Conservation (phyloP, 2,113 vertebrate species). For the Athene noctua region DNA sequence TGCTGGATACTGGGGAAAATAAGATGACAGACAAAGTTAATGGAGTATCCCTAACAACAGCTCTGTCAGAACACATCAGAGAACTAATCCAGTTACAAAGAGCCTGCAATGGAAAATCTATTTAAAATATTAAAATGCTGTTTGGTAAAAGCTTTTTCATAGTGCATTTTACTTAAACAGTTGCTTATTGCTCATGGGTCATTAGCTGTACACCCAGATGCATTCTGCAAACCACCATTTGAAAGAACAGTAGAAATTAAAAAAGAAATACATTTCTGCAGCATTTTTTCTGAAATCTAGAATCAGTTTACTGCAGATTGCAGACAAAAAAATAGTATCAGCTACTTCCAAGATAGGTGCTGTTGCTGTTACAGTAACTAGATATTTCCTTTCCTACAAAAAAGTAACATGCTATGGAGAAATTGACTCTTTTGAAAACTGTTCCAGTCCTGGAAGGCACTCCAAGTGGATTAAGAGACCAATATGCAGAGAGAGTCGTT, state of each 20-base stretch:
- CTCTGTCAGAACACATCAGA: slow-evolving; percentile 96
- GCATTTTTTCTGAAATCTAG: slow-evolving; percentile 62
- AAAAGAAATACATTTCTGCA: slow-evolving; percentile 78
- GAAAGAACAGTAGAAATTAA: slow-evolving; percentile 88
- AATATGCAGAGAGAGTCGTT: background rate
- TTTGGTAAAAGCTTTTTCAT: slow-evolving; percentile 93
- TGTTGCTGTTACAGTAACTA: background rate
- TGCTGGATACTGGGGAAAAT: slow-evolving; percentile 86
- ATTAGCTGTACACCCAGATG: slow-evolving; percentile 90
- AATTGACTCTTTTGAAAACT: slow-evolving; percentile 24
- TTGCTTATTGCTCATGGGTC: slow-evolving; percentile 97
- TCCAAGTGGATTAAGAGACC: background rate
- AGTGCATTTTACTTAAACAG: slow-evolving; percentile 95
- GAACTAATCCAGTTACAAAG: slow-evolving; percentile 95
- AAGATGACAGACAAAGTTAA: slow-evolving; percentile 98
- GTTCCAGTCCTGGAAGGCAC: background rate
- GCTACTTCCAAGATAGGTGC: background rate
- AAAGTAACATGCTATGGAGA: slow-evolving; percentile 1
- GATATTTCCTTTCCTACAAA: background rate
- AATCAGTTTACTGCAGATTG: slow-evolving; percentile 44
- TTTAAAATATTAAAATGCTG: slow-evolving; percentile 99
- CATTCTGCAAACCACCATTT: slow-evolving; percentile 81
- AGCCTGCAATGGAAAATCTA: slow-evolving; percentile 88
- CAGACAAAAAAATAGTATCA: slow-evolving; percentile 27
- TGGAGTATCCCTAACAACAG: slow-evolving; percentile 97